These are phyloP conservation scores for Anodontia alba DNA, from an alignment of 2,888 invertebrate species.

Conservation along the genomic window DNA sequence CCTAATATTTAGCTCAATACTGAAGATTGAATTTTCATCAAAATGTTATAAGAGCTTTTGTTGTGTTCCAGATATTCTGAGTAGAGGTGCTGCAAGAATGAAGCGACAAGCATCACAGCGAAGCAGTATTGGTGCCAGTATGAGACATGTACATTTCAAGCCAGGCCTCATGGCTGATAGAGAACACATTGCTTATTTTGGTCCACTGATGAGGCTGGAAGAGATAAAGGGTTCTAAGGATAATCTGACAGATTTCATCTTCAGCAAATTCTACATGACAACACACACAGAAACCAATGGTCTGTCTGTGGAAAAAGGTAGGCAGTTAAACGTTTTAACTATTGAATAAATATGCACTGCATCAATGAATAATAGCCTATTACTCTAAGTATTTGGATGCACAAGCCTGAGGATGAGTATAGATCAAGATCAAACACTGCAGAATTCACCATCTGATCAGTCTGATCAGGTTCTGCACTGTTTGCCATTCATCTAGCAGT, in stretches of 20 bases:
- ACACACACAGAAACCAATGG: constrained; percentile 77
- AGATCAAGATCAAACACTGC: too few relatives aligned
- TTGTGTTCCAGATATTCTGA: constrained; percentile 18
- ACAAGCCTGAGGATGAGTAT: too few relatives aligned
- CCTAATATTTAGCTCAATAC: too few relatives aligned
- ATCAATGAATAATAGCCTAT: too few relatives aligned
- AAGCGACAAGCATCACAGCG: constrained; percentile 52
- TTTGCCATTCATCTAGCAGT: too few relatives aligned
- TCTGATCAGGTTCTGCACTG: too few relatives aligned
- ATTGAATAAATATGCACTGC: too few relatives aligned
- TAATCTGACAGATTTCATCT: constrained; percentile 77
- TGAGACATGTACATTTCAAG: constrained; percentile 81
- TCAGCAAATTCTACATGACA: constrained; percentile 80
- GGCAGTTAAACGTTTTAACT: background rate
- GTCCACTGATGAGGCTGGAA: constrained; percentile 79
- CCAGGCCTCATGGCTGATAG: constrained; percentile 80
- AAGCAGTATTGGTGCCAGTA: constrained; percentile 59
- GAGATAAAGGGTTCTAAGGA: constrained; percentile 76
- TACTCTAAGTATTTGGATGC: too few relatives aligned
- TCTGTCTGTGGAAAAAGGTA: constrained; percentile 76
- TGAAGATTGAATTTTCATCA: too few relatives aligned
- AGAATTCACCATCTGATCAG: too few relatives aligned
- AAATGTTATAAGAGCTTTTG: too few relatives aligned
- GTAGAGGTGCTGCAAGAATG: constrained; percentile 47
- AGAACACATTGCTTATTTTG: constrained; percentile 79